Evolutionary conservation across 2,797 vertebrate species (phyloP), one percentile per base, ranked within the genome.

Genomic region (Denticeps clupeoides): DNA sequence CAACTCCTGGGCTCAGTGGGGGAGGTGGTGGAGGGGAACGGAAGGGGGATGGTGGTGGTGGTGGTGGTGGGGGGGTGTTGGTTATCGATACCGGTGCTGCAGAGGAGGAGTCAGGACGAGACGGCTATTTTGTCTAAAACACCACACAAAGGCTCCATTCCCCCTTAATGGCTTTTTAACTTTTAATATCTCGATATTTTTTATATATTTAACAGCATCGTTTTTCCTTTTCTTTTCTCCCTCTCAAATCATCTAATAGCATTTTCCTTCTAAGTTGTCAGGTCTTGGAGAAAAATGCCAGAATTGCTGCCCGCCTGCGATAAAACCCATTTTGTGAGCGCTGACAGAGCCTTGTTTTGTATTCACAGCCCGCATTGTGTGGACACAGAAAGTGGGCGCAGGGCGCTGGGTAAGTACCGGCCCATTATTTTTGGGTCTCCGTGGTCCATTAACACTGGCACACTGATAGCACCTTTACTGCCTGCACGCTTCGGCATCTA

Each of bases 71-170:
- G 38, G 16, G 21, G 28, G 11, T 12, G 19, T 13, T 42, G 44
- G 53, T 47, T 60, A 59, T 58, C 51, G 53, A 60, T 56, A 53
- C 43, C 55, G 23, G 31, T 26, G 43, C 49, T 42, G 41, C 38
- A 29, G 37, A 45, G 49, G 49, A 51, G 58, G 51, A 56, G 45
- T 49, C 21, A 45, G 23, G 47, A 44, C 45, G 24, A 25, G 49
- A 50, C 45, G 49, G 35, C 50, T 53, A 61, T 53, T 60, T 67
- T 55, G 57, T 62, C 58, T 43, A 27, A 40, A 45, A 50, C 47
- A 53, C 58, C 53, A 53, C 45, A 60, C 63, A 67, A 60, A 67
- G 59, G 65, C 44, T 49, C 33, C 23, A 8, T 41, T 59, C 41
- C 23, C 21, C 21, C n/a, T n/a, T n/a, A n/a, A n/a, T n/a, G n/a